Base-by-base conservation (phyloP, 2,888 invertebrate genomes). In the Cremastinae sp. region DNA sequence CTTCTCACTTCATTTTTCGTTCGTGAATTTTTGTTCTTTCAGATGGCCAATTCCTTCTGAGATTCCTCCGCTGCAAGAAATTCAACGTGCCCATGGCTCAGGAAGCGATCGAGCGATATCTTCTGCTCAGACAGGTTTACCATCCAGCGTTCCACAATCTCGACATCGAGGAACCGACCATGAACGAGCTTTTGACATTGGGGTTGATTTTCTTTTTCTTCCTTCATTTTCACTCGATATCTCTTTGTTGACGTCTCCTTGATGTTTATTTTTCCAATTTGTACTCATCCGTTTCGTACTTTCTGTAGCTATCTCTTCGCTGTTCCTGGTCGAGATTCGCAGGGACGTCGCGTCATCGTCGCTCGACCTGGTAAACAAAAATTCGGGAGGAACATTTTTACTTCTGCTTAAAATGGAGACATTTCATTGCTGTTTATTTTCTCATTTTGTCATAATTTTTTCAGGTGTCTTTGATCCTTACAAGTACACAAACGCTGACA, bases 41-140 rank as follows among this genome's bases (percentile, higher is more conserved):
- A 95, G 95, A 95, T 90, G 90, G 93, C 0, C 92, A 90, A 83
- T 96, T 94, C 88, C 90, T 96, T 51, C 91, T 96, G 62, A 92
- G 95, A 75, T 96, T 95, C 87, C 91, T 96, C 61, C 92, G 96
- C n/a, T 93, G 93, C 75, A 95, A 96, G 89, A 96, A 95, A 86
- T 96, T 94, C 90, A 94, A 94, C 85, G 93, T 96, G 0, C 94
- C 94, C 1, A 94, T 94, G 92, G 94, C 95, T 0, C 94, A 95
- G 85, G 94, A 95, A 83, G 94, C 94, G 18, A 91, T 95, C 64
- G 94, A 96, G 87, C 92, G 96, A 22, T 96, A 96, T 87, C 91
- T 96, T 49, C 91, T 95, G 12, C 91, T 96, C 68, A 92, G 96
- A 22, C 94, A 95, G 88, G 94, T 94, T 8, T 94, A 95, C 90